These are phyloP conservation scores for Mormyrus iriodes DNA, from an alignment of 2,113 vertebrate genomes.

Conservation along the genomic window DNA sequence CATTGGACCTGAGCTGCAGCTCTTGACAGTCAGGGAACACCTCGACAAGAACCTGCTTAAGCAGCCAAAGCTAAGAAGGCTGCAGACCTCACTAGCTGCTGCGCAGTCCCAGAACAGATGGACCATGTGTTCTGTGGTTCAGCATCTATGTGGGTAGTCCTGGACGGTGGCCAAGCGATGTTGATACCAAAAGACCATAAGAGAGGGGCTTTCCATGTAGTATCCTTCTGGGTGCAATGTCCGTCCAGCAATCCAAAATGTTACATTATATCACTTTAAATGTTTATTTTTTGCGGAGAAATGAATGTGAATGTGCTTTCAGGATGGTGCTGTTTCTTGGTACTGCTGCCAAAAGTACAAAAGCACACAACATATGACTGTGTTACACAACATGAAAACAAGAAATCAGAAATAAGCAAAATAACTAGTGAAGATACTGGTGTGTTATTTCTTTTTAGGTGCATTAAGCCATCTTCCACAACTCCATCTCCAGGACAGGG, in stretches of 20 bases:
- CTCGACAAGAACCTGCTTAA: background rate
- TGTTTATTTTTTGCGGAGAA: background rate
- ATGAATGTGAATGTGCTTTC: background rate
- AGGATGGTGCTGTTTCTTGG: background rate
- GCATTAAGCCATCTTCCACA: background rate
- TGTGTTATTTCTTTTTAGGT: background rate
- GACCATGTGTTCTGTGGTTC: background rate
- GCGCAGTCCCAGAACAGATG: slow-evolving; percentile 10
- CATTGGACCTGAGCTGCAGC: background rate
- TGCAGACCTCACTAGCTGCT: background rate
- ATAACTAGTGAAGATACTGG: background rate
- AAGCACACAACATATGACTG: background rate
- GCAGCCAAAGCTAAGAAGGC: background rate
- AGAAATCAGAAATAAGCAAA: background rate
- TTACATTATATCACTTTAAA: background rate
- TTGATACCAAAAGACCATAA: slow-evolving; percentile 5
- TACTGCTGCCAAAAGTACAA: background rate
- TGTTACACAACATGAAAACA: background rate
- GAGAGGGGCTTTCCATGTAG: background rate
- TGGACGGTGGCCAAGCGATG: background rate
- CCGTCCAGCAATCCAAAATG: background rate
- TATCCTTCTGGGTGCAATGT: background rate
- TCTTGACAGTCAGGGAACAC: background rate
- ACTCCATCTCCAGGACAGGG: background rate
- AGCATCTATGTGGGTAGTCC: background rate